Conservation (phyloP, 2,888 invertebrate genomes). For the Campoplex capitator region DNA sequence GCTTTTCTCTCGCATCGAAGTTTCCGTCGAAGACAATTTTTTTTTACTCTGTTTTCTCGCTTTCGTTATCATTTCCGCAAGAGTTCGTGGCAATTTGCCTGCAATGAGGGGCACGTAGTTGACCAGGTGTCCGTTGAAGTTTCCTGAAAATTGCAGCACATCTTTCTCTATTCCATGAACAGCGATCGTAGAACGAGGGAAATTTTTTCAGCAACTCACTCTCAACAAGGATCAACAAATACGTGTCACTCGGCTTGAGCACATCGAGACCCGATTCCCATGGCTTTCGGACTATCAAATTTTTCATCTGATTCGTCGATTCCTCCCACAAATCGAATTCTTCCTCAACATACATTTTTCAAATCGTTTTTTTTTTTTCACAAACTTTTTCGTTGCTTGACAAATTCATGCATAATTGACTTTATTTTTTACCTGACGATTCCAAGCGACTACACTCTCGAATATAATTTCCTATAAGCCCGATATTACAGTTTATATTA, state of each 20-base stretch:
- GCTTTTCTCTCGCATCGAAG: slow-evolving; percentile 26
- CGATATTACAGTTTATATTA: slow-evolving; percentile 83
- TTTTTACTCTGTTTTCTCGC: slow-evolving; percentile 44
- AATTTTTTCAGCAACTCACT: slow-evolving; percentile 72
- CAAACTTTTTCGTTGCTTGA: not conserved
- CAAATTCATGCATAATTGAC: not conserved
- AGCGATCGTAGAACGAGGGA: not conserved
- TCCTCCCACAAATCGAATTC: slow-evolving; percentile 81
- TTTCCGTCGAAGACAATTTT: slow-evolving; percentile 34
- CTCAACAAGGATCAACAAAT: slow-evolving; percentile 76
- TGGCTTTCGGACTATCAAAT: slow-evolving; percentile 72
- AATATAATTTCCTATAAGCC: slow-evolving; percentile 82
- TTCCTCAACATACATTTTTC: slow-evolving; percentile 63
- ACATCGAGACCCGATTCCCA: slow-evolving; percentile 74
- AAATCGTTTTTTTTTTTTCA: not conserved
- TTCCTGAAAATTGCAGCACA: slow-evolving; percentile 49
- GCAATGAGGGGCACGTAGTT: slow-evolving; percentile 56
- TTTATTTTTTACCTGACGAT: slow-evolving; percentile 54
- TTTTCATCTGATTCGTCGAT: slow-evolving; percentile 73
- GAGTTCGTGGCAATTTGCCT: slow-evolving; percentile 36
- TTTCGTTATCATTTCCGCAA: slow-evolving; percentile 53
- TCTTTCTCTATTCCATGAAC: not conserved
- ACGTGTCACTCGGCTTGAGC: slow-evolving; percentile 74
- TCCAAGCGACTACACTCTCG: slow-evolving; percentile 73
- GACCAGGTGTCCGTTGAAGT: slow-evolving; percentile 51